These are phyloP conservation scores for Cercopithecus mitis DNA, from an alignment of 2,797 vertebrate species.

Conservation along the genomic window DNA sequence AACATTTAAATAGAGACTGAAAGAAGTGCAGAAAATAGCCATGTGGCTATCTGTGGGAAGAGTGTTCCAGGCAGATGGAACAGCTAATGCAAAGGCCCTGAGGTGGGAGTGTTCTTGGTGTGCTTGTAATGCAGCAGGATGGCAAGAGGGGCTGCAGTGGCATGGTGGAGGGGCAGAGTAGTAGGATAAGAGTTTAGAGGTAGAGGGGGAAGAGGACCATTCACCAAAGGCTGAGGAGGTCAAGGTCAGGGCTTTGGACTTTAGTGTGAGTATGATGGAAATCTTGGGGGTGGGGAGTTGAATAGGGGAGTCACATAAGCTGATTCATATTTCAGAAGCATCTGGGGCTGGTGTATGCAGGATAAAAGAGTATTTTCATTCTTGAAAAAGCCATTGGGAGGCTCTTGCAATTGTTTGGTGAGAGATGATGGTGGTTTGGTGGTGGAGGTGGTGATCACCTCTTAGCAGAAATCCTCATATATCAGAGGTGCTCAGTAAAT, in stretches of 20 bases:
- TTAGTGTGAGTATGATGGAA: background rate
- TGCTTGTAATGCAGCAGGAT: background rate
- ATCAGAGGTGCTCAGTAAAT: background rate
- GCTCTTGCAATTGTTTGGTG: background rate
- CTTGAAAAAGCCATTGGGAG: background rate
- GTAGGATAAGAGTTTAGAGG: background rate
- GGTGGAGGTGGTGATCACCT: background rate
- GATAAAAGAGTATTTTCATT: background rate
- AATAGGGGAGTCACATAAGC: background rate
- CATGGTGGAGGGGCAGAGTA: background rate
- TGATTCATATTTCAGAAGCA: background rate
- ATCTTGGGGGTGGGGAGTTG: background rate
- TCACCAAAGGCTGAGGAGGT: no score
- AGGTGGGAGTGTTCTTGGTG: background rate
- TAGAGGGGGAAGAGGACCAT: background rate
- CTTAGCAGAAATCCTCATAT: background rate
- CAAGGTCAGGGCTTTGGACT: background rate
- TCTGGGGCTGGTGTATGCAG: background rate
- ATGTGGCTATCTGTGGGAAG: background rate
- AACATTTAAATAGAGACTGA: background rate
- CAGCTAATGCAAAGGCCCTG: background rate
- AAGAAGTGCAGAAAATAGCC: background rate
- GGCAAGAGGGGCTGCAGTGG: background rate
- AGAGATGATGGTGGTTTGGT: background rate
- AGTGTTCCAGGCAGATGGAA: background rate